These are phyloP conservation scores for Crossaster papposus DNA, from an alignment of 53 echinoderm and acorn worm species.

Conservation along the genomic window DNA sequence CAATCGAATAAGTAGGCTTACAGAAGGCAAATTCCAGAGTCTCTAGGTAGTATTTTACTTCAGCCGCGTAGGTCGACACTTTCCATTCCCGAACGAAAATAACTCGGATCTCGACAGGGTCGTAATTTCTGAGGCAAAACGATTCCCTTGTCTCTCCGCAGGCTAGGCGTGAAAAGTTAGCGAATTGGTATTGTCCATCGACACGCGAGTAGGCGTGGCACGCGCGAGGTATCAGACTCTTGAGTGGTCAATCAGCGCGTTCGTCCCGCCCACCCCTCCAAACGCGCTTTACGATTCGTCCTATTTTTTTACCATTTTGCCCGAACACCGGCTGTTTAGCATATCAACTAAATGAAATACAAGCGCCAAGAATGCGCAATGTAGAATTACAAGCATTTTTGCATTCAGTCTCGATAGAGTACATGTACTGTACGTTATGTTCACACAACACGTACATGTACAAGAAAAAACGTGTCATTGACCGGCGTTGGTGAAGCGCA, in stretches of 20 bases:
- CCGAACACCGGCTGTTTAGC: conserved; percentile 8
- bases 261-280: not conserved
- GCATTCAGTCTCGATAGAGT: not conserved
- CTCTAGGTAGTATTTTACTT: too few relatives aligned
- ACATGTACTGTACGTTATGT: not conserved
- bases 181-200: conserved; percentile 39
- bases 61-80: not conserved
- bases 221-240: not conserved
- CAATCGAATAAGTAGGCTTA: not conserved
- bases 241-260: conserved; percentile 1
- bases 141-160: not conserved
- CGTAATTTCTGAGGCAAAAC: not conserved
- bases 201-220: conserved; percentile 61
- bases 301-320: conserved; percentile 2
- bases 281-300: conserved; percentile 32
- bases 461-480: conserved; percentile 16
- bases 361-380: conserved; percentile 14
- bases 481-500: conserved; percentile 26
- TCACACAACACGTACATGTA: not conserved
- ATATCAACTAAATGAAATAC: conserved; percentile 18
- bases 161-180: not conserved
- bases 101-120: not conserved
- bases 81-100: not conserved
- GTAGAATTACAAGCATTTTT: conserved; percentile 5
- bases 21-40: too few relatives aligned